phyloP scores from a whole-genome alignment of 2,113 vertebrate species.

The Podarcis muralis region DNA sequence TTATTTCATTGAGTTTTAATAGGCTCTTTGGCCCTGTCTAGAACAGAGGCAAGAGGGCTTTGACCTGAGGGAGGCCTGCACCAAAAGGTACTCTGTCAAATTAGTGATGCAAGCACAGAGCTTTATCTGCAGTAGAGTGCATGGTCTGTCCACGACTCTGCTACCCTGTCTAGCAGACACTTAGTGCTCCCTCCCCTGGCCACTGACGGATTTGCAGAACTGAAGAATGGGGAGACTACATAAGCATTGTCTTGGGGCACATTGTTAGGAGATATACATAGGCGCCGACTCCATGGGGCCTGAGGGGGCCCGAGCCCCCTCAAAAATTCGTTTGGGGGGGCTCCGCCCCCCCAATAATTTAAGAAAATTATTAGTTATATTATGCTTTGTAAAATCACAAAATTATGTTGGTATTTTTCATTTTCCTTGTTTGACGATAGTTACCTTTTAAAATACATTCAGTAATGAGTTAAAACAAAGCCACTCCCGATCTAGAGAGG shows the following conservation, averaged over 20 bases:
- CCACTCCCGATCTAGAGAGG: too few relatives aligned
- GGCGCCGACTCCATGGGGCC: too few relatives aligned
- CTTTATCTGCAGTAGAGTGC: background rate
- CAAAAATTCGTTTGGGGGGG: too few relatives aligned
- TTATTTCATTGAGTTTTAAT: background rate
- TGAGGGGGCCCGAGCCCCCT: too few relatives aligned
- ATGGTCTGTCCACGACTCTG: too few relatives aligned
- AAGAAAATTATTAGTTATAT: too few relatives aligned
- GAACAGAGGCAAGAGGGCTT: background rate
- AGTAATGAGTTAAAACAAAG: too few relatives aligned
- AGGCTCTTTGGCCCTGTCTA: background rate
- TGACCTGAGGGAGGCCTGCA: background rate
- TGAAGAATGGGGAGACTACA: background rate
- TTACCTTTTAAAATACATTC: too few relatives aligned
- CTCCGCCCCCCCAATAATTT: too few relatives aligned
- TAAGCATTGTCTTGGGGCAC: background rate
- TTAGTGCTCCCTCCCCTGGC: background rate
- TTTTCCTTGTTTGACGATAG: too few relatives aligned
- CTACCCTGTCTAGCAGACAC: background rate
- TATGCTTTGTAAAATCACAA: too few relatives aligned
- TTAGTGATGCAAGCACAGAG: background rate
- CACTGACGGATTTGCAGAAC: background rate
- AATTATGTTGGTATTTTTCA: too few relatives aligned
- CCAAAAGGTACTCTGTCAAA: background rate
- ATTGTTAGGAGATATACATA: background rate